Evolutionary conservation across 2,888 invertebrate genomes (phyloP).

Genomic region (Idaea biselata): DNA sequence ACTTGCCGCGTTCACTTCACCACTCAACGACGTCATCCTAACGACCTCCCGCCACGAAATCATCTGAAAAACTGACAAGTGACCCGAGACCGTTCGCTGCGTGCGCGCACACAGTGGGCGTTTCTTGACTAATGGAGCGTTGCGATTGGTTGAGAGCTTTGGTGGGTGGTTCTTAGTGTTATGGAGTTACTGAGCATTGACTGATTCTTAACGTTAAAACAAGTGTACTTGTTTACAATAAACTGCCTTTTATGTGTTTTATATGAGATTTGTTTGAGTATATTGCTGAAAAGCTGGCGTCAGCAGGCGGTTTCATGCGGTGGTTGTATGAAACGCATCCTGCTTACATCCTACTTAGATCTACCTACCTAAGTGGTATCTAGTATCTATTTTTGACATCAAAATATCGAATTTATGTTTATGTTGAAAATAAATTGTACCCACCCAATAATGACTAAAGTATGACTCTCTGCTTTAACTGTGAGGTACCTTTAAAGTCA

Average conservation of each 20-base stretch:
- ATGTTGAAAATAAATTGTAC: too few relatives aligned
- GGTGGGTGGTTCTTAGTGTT: slow-evolving; percentile 56
- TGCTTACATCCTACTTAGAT: not conserved
- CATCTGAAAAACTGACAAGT: slow-evolving; percentile 66
- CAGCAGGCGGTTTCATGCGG: slow-evolving; percentile 47
- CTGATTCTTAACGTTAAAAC: slow-evolving; percentile 62
- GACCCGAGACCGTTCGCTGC: slow-evolving; percentile 43
- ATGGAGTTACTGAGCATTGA: slow-evolving; percentile 66
- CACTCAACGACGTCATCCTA: slow-evolving; percentile 64
- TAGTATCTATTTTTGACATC: too few relatives aligned
- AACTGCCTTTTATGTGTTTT: slow-evolving; percentile 72
- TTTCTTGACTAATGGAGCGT: slow-evolving; percentile 43
- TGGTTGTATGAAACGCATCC: slow-evolving; percentile 22
- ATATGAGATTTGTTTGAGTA: slow-evolving; percentile 74
- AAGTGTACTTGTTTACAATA: slow-evolving; percentile 76
- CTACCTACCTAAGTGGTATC: too few relatives aligned
- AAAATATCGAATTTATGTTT: too few relatives aligned
- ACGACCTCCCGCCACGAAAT: slow-evolving; percentile 47
- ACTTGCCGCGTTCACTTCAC: slow-evolving; percentile 54
- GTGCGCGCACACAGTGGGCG: slow-evolving; percentile 66
- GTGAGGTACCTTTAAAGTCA: too few relatives aligned
- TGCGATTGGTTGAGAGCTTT: slow-evolving; percentile 49
- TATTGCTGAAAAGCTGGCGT: slow-evolving; percentile 62
- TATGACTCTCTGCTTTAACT: too few relatives aligned
- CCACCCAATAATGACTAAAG: too few relatives aligned